Base-by-base conservation (phyloP, 2,797 vertebrate genomes). In the Crocidura indochinensis region DNA sequence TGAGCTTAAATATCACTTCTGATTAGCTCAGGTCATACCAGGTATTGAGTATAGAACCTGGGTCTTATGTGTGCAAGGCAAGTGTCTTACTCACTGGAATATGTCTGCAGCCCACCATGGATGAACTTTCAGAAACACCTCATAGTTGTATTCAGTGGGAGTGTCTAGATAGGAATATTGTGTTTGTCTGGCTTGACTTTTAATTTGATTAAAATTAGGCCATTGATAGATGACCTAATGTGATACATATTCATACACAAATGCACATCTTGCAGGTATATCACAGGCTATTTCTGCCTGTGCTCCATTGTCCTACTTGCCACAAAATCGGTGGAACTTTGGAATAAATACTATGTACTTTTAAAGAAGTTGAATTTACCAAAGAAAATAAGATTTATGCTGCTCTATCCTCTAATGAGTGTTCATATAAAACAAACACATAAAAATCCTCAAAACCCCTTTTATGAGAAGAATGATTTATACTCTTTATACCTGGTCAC, bases 301-400 rank as follows among this genome's bases (percentile, higher is more conserved):
- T 83, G 24, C 67, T 0, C 0, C 3, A 67, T 15, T 77, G 5
- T 31, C n/a, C 22, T 24, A 1, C 31, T 84, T 84, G 19, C 20
- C 12, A 83, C 29, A 76, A 80, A 65, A 89, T 67, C 47, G 76
- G 26, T 72, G 62, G 64, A 11, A 69, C 19, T 82, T 38, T 38
- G 26, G 51, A 20, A 8, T 62, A 1, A 62, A 53, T 72, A 14
- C 49, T 64, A 68, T 7, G 14, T 26, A 53, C 10, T 17, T 79
- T 53, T 38, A 62, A 11, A 5, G 17, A 60, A 20, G 20, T 20
- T 10, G 69, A 31, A 72, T 5, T 84, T 82, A 53, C 17, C 10
- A 87, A 71, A 26, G 3, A 38, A 88, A 90, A 82, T 27, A 74
- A 5, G 14, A 0, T 31, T 84, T 81, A 71, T 78, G 20, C 60